Evolutionary conservation across 2,888 invertebrate genomes (phyloP).

Genomic region (Drosophila flavopinicola): DNA sequence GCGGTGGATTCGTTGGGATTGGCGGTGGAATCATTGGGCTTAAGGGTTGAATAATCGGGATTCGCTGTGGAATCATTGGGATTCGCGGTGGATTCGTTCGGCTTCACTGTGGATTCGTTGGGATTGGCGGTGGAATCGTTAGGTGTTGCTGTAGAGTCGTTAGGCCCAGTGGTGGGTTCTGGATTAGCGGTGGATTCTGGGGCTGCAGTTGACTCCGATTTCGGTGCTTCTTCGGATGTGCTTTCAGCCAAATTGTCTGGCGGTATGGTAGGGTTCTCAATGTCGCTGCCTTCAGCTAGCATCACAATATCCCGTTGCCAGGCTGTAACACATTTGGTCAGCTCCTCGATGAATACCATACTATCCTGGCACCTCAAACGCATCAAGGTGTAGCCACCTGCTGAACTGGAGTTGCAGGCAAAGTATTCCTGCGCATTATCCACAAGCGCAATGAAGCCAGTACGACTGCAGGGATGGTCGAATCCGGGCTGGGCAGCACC

Average conservation of each 20-base stretch:
- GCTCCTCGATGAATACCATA: constrained; percentile 43
- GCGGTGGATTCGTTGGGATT: no score
- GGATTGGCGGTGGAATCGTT: no score
- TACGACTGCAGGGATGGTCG: constrained; percentile 39
- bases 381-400: constrained; percentile 49
- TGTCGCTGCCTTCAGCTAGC: constrained; percentile 52
- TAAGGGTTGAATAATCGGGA: no score
- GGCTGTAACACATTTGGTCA: constrained; percentile 50
- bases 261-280: constrained; percentile 64
- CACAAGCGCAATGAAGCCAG: constrained; percentile 54
- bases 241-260: constrained; percentile 32
- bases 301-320: not conserved
- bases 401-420: constrained; percentile 49
- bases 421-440: constrained; percentile 59
- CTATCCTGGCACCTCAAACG: constrained; percentile 55
- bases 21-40: no score
- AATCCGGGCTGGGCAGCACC: constrained; percentile 27
- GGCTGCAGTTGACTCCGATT: not conserved
- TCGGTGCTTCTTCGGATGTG: not conserved
- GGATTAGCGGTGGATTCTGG: constrained; percentile 1
- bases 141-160: no score
- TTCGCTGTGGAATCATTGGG: no score
- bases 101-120: no score
- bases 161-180: not conserved
- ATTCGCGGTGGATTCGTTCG: no score